These are phyloP conservation scores for Cebuella pygmaea DNA, from an alignment of 2,797 vertebrate genomes.

Conservation along the genomic window DNA sequence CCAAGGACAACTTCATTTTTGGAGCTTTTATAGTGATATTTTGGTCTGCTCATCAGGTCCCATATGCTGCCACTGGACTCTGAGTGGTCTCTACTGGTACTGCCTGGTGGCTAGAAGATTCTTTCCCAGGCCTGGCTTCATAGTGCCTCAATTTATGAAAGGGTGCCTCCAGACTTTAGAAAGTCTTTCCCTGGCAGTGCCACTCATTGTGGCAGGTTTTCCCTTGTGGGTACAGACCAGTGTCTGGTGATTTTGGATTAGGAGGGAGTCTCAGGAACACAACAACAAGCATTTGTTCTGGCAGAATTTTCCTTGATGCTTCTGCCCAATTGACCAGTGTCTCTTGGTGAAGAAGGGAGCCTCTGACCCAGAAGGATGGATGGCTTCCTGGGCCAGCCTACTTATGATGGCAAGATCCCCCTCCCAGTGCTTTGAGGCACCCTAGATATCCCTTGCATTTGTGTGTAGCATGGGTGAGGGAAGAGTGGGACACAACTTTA, in stretches of 20 bases:
- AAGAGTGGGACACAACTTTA: background rate
- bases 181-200: background rate
- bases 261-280: background rate
- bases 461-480: background rate
- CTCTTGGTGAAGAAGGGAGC: background rate
- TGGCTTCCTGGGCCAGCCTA: background rate
- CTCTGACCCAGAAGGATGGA: background rate
- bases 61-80: background rate
- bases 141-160: background rate
- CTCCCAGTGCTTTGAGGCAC: background rate
- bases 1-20: background rate
- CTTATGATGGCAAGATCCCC: background rate
- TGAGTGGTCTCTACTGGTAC: background rate
- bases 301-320: background rate
- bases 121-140: background rate
- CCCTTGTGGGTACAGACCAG: background rate
- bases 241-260: background rate
- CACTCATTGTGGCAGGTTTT: background rate
- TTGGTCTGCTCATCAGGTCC: background rate
- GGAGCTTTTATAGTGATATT: background rate
- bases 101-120: background rate
- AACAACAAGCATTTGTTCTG: background rate
- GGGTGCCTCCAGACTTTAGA: background rate
- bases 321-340: background rate
- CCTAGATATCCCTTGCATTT: background rate